Percentiles rank a stretch among this genome's conserved stretches.
phyloP scores from a whole-genome alignment of 2,113 vertebrate genomes.

The Isichthys henryi region DNA sequence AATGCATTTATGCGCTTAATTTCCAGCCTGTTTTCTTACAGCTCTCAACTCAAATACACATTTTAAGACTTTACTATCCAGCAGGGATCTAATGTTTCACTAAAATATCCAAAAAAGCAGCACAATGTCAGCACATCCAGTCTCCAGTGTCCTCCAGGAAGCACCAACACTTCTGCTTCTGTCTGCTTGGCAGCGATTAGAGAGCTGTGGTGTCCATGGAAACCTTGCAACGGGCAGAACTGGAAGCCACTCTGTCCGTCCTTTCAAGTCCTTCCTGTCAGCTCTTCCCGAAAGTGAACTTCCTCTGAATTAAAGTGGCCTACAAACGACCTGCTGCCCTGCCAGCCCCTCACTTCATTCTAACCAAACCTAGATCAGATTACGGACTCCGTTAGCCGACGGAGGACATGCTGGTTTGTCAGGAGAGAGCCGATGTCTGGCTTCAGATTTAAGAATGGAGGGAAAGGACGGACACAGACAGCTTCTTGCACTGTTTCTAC shows the following conservation, averaged over 20 bases:
- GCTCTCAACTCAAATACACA: not conserved
- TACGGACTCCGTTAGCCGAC: not conserved
- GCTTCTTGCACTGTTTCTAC: not conserved
- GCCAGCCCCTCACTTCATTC: not conserved
- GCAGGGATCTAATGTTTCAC: not conserved
- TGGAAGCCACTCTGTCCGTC: not conserved
- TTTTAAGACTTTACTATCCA: not conserved
- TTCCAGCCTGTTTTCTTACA: not conserved
- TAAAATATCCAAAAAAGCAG: not conserved
- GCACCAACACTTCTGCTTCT: not conserved
- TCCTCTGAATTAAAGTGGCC: not conserved
- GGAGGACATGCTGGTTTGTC: not conserved
- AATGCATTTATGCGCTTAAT: not conserved
- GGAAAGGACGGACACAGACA: not conserved
- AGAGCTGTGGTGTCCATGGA: not conserved
- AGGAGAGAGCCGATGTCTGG: not conserved
- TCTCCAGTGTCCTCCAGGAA: not conserved
- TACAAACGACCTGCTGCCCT: not conserved
- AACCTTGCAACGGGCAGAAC: not conserved
- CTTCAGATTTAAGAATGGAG: not conserved
- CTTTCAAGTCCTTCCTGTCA: not conserved
- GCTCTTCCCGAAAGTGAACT: not conserved
- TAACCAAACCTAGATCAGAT: not conserved
- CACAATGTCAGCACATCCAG: not conserved
- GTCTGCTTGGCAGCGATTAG: not conserved